Percentiles rank a stretch among this genome's conserved stretches.
Conservation (phyloP, 2,888 invertebrate species). For the Holacanthella duospinosa region DNA sequence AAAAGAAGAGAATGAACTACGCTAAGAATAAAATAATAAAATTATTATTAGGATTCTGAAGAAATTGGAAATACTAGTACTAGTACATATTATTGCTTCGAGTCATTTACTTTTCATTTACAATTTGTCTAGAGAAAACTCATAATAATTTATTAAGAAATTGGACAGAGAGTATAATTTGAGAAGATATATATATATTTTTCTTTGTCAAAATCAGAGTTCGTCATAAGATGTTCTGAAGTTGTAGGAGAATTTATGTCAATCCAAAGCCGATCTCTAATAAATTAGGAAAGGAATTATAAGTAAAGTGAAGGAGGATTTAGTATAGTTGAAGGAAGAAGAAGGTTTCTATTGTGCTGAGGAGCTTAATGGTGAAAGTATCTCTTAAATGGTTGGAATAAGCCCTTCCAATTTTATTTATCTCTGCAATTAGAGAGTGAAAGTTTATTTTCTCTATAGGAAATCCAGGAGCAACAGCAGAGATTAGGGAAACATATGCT, state of each 20-base stretch:
- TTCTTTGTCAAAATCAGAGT: too few species aligned
- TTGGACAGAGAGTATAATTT: background rate
- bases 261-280: background rate
- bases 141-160: background rate
- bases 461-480: background rate
- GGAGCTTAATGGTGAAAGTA: background rate
- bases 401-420: slow-evolving; percentile 25
- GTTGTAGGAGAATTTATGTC: background rate
- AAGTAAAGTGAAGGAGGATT: background rate
- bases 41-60: too few species aligned
- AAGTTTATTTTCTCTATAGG: background rate
- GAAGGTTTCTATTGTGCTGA: background rate
- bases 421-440: slow-evolving; percentile 21
- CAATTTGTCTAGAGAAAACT: background rate
- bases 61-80: background rate
- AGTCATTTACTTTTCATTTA: background rate
- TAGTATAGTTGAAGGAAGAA: background rate
- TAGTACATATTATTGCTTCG: background rate
- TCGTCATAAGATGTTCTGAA: too few species aligned
- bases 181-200: too few species aligned
- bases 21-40: too few species aligned
- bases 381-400: slow-evolving; percentile 16
- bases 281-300: background rate
- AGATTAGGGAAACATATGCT: slow-evolving; percentile 5
- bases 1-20: too few species aligned